Conservation (phyloP, 1,140 invertebrate species). For the Drosophila suzukii region DNA sequence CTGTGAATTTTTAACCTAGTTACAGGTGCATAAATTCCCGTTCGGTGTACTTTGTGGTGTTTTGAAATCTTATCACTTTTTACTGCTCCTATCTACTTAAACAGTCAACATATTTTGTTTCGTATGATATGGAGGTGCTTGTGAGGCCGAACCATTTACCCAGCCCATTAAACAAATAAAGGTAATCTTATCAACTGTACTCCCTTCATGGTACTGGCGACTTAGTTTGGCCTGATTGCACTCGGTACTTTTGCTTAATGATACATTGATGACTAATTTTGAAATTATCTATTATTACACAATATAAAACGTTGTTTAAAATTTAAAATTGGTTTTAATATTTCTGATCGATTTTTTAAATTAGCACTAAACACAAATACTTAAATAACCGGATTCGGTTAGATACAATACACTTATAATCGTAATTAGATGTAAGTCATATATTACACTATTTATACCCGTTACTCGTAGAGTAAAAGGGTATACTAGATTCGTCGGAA, state of each 20-base stretch:
- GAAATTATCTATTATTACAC: background rate
- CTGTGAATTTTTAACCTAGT: constrained; percentile 6
- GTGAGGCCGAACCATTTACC: constrained; percentile 29
- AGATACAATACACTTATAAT: no score
- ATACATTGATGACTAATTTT: constrained; percentile 24
- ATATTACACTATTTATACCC: no score
- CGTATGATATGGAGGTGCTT: constrained; percentile 11
- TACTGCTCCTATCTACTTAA: constrained; percentile 36
- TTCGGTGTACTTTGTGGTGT: constrained; percentile 21
- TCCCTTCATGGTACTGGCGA: constrained; percentile 12
- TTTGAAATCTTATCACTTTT: constrained; percentile 64
- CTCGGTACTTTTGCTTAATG: background rate
- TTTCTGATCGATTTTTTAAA: no score
- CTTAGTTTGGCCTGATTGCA: constrained; percentile 19
- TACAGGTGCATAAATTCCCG: constrained; percentile 61
- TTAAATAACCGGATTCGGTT: no score
- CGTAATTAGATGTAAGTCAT: no score
- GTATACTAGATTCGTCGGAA: no score
- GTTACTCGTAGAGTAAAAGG: no score
- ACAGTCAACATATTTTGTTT: constrained; percentile 27
- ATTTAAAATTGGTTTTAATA: no score
- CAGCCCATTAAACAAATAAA: constrained; percentile 34
- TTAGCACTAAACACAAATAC: no score
- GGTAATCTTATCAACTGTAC: constrained; percentile 42
- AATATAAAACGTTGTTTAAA: no score